Evolutionary conservation across 2,888 invertebrate genomes (phyloP).

Genomic region (Emmelina monodactyla): DNA sequence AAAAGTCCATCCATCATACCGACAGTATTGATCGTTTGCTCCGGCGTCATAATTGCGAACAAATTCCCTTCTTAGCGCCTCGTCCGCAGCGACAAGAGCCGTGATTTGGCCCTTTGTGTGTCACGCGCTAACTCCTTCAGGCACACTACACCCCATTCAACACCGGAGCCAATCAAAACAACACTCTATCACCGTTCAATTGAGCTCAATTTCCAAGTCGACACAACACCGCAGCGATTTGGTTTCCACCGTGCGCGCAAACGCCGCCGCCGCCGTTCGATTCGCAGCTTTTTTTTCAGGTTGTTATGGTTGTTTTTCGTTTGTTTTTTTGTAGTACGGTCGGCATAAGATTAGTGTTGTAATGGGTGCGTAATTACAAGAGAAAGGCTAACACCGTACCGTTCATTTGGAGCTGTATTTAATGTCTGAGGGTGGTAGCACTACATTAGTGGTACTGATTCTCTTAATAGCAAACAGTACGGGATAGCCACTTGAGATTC

Average conservation of each 20-base stretch:
- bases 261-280: conserved; percentile 21
- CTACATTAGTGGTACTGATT: background rate
- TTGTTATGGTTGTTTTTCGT: conserved; percentile 18
- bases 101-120: conserved; percentile 65
- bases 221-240: background rate
- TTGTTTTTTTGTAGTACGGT: conserved; percentile 17
- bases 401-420: conserved; percentile 42
- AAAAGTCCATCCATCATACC: background rate
- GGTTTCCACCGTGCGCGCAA: conserved; percentile 11
- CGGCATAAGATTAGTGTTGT: conserved; percentile 50
- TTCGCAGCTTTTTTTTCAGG: conserved; percentile 1
- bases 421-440: background rate
- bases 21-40: background rate
- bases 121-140: conserved; percentile 63
- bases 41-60: conserved; percentile 58
- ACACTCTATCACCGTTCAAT: conserved; percentile 4
- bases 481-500: background rate
- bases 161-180: conserved; percentile 7
- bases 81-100: conserved; percentile 35
- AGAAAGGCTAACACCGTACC: conserved; percentile 61
- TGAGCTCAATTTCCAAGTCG: conserved; percentile 5
- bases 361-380: conserved; percentile 60
- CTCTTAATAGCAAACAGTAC: conserved; percentile 1
- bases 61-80: conserved; percentile 60
- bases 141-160: conserved; percentile 38